Evolutionary conservation across 2,888 invertebrate genomes (phyloP), one percentile per base, ranked within the genome.

Genomic region (Ellobium chinense): DNA sequence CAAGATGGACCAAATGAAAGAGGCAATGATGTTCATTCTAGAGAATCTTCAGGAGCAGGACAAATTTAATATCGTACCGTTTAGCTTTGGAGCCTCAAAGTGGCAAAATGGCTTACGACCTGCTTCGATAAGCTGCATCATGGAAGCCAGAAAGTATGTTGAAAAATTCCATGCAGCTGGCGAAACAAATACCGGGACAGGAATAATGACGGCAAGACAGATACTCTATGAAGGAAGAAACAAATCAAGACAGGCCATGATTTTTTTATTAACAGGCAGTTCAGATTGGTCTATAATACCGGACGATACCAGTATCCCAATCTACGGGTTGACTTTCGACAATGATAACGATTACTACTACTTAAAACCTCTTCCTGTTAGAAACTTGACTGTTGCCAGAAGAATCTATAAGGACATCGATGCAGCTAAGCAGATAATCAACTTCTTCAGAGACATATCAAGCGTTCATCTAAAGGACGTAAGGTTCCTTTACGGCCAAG

Each of bases 401-500:
- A 95, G 95, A 91, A 96, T 96, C 37, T 96, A 96, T 92, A 95
- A 95, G 90, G 95, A 95, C 7, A 94, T 95, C 0, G 96, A 96
- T 91, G 95, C 96, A 0, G 94, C 95, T 81, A 91, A 95, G 66
- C 96, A 96, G 91, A 93, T 96, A 65, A 93, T 94, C 58, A 94
- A 95, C 89, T 96, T 93, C 85, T 93, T 93, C 85, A 85, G 89
- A 54, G 95, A 95, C 92, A 95, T 96, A 80, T 95, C 96, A 0
- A 95, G 95, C 4, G 96, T 96, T 0, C 93, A 96, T 4, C 93
- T 96, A 68, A 94, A 95, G 0, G 94, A 96, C 87, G 95, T 96
- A 78, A 94, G 84, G 12, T 86, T 90, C 66, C 82, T 73, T 7
- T 89, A 88, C 73, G 74, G 87, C 9, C 75, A 62, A 56, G 75